Evolutionary conservation across 1,140 invertebrate species (phyloP).

Genomic region (Calosoma granatense): DNA sequence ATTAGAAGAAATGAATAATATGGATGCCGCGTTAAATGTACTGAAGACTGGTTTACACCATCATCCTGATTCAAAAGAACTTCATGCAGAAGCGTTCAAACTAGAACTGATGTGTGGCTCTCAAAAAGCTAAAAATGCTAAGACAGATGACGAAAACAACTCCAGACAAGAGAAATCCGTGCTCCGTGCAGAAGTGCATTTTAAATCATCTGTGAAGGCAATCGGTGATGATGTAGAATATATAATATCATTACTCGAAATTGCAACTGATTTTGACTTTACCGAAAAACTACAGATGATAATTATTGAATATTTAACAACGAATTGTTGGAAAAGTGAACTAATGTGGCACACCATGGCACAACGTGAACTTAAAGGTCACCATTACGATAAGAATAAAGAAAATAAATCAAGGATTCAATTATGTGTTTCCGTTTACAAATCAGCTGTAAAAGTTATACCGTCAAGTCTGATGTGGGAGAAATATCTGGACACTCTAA

Average conservation of each 20-base stretch:
- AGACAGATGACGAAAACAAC: not conserved
- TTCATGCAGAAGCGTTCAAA: slow-evolving; percentile 47
- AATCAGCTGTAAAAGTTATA: slow-evolving; percentile 37
- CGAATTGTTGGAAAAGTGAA: slow-evolving; percentile 35
- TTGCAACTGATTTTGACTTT: slow-evolving; percentile 34
- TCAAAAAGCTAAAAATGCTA: not conserved
- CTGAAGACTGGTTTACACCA: slow-evolving; percentile 56
- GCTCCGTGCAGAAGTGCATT: slow-evolving; percentile 1
- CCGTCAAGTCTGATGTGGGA: slow-evolving; percentile 35
- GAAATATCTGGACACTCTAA: slow-evolving; percentile 39
- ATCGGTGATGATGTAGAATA: slow-evolving; percentile 11
- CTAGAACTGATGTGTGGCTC: slow-evolving; percentile 23
- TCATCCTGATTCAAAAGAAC: slow-evolving; percentile 48
- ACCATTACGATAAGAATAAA: slow-evolving; percentile 15
- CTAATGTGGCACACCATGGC: slow-evolving; percentile 48
- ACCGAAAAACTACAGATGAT: slow-evolving; percentile 29
- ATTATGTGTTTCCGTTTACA: slow-evolving; percentile 14
- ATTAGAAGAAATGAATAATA: slow-evolving; percentile 53
- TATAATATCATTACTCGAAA: slow-evolving; percentile 15
- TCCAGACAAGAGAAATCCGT: not conserved
- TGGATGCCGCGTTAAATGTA: slow-evolving; percentile 52
- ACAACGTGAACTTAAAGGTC: slow-evolving; percentile 36
- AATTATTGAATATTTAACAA: slow-evolving; percentile 26
- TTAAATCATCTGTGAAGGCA: slow-evolving; percentile 10
- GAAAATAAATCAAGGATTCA: slow-evolving; percentile 5